Base-by-base conservation (phyloP, 2,888 invertebrate genomes). In the Altica lythri region DNA sequence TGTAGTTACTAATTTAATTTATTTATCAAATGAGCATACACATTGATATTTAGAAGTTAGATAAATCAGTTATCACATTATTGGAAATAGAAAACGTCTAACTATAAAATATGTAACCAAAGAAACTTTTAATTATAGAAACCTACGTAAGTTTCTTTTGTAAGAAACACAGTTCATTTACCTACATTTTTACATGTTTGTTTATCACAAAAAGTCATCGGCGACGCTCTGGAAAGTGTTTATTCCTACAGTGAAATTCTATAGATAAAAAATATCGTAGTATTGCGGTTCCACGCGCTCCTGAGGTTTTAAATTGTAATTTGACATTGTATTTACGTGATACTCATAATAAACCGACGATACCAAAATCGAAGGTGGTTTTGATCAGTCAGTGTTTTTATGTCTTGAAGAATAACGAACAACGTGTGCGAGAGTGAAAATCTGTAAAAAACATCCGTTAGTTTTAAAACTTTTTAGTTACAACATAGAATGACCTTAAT, bases 321-420 rank as follows among this genome's bases (percentile, higher is more conserved):
- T 34, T 34, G 34, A 14, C 34, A 34, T 34, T 34, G 34, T 16
- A 16, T 34, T 34, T 34, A 16, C 34, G 34, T 34, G 34, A 34
- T 14, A 4, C 5, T 8, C 34, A 34, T 34, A 34, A 34, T 10
- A 34, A 30, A 30, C 12, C 30, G 2, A 3, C 30, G 30, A 12
- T 38, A 38, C 8, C 13, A 22, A 40, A 40, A 40, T 22, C 40
- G 40, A 25, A 40, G 40, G 25, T 19, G 38, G 38, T 38, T 38
- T 38, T 38, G n/a, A 38, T 38, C 38, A 38, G 10, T 38, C 38
- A 22, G 19, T 13, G 38, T 18, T 13, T 18, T 22, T n/a, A n/a
- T 13, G 12, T 40, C 9, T 16, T 14, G 34, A 14, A 16, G n/a
- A n/a, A n/a, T n/a, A n/a, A n/a, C n/a, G n/a, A 34, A 16, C 14